Base-by-base conservation (phyloP, 2,888 invertebrate species). In the Catocala nupta region DNA sequence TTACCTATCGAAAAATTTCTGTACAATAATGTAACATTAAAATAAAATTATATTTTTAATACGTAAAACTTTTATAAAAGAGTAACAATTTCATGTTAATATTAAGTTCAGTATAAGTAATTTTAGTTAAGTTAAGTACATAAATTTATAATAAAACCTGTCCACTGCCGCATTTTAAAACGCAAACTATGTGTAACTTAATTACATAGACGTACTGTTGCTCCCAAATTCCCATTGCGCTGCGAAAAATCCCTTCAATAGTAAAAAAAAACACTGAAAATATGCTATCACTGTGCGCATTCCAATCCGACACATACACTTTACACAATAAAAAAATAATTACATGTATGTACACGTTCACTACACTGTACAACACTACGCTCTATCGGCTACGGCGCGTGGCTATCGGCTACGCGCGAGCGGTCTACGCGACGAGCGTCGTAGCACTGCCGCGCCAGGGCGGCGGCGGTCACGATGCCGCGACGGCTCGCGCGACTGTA, bases 401-500 rank as follows among this genome's bases (percentile, higher is more conserved):
- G 87, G 90, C 81, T 55, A 57, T 44, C 63, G 55, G 78, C 85
- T 85, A 86, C 89, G 84, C 83, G 81, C 91, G 92, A 81, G 88
- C 85, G 83, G 80, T 80, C 91, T 89, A 91, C 92, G 89, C 92
- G 91, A 80, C 89, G 90, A 81, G 82, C 86, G 81, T 80, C 91
- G 92, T 90, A 92, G 92, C 89, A 93, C 93, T 94, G 92, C 82
- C 91, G 89, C 85, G 83, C 75, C 48, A 51, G 58, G 81, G 80
- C 84, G 83, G 82, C 75, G 76, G 70, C 78, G 72, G 70, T 65
- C 75, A 65, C 68, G 65, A 70, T 66, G 81, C 83, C 79, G 77
- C 77, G 78, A 75, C 71, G 67, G 72, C 72, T 75, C 81, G 81
- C 80, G 75, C 81, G 74, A 71, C 75, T 77, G 78, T 80, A 81